Conservation (phyloP, 2,797 vertebrate species). For the Rhinella marina region DNA sequence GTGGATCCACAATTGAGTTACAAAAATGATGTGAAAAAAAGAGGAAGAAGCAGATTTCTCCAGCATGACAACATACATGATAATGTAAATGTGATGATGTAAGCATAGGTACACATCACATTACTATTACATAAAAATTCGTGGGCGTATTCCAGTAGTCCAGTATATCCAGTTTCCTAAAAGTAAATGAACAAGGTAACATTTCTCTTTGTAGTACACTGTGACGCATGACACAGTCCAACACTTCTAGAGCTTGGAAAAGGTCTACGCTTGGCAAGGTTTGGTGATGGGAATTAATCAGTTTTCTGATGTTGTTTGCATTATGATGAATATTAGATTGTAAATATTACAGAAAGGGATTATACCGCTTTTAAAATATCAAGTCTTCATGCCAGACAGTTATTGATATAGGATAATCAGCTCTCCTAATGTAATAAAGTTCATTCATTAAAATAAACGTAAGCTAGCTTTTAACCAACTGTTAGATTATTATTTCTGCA, state of each 20-base stretch:
- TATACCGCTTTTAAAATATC: background rate
- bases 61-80: background rate
- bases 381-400: background rate
- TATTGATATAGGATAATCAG: background rate
- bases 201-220: background rate
- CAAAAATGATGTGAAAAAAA: background rate
- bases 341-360: background rate
- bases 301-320: background rate
- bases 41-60: background rate
- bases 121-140: background rate
- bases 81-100: background rate
- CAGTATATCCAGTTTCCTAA: background rate
- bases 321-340: background rate
- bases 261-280: background rate
- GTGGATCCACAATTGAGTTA: too few species aligned
- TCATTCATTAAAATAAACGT: background rate
- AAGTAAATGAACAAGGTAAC: background rate
- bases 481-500: background rate
- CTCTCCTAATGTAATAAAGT: background rate
- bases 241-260: background rate
- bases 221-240: background rate
- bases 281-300: background rate
- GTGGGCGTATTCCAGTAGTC: background rate
- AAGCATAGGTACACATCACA: background rate
- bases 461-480: background rate